phyloP scores from a whole-genome alignment of 2,888 invertebrate genomes.

The Idaea biselata region DNA sequence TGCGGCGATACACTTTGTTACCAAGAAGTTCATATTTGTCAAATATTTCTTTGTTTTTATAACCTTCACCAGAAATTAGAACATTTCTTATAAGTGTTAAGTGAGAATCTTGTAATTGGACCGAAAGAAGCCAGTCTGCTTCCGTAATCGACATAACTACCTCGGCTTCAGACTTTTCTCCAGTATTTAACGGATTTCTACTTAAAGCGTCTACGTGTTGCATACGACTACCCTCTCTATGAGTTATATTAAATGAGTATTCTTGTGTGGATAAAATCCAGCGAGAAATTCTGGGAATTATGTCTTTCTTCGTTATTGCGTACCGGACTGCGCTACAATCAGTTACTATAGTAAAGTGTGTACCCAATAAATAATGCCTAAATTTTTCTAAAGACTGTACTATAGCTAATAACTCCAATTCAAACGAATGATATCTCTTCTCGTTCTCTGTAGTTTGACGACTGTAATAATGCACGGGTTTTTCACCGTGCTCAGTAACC shows the following conservation, averaged over 20 bases:
- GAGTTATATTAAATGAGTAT: conserved; percentile 24
- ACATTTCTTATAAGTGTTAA: conserved; percentile 8
- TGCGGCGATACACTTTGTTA: conserved; percentile 32
- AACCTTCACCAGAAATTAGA: conserved; percentile 25
- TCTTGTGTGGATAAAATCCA: conserved; percentile 32
- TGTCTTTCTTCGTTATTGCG: conserved; percentile 30
- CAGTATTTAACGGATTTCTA: conserved; percentile 16
- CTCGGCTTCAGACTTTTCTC: no score
- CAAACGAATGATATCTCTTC: conserved; percentile 17
- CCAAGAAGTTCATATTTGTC: conserved; percentile 31
- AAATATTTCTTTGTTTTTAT: conserved; percentile 27
- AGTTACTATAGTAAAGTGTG: conserved; percentile 24
- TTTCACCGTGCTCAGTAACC: conserved; percentile 6
- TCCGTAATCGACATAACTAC: no score
- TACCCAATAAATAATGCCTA: conserved; percentile 33
- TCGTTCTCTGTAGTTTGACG: conserved; percentile 14
- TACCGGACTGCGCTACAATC: conserved; percentile 29
- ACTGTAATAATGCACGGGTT: conserved; percentile 14
- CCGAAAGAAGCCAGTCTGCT: conserved; percentile 4
- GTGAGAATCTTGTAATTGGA: neutral
- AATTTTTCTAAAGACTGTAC: conserved; percentile 33
- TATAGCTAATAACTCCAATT: conserved; percentile 16
- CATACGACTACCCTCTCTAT: conserved; percentile 25
- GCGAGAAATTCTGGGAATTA: conserved; percentile 30
- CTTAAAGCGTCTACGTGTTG: conserved; percentile 28